Conservation (phyloP, 2,797 vertebrate species). For the Onychomys arenicola region DNA sequence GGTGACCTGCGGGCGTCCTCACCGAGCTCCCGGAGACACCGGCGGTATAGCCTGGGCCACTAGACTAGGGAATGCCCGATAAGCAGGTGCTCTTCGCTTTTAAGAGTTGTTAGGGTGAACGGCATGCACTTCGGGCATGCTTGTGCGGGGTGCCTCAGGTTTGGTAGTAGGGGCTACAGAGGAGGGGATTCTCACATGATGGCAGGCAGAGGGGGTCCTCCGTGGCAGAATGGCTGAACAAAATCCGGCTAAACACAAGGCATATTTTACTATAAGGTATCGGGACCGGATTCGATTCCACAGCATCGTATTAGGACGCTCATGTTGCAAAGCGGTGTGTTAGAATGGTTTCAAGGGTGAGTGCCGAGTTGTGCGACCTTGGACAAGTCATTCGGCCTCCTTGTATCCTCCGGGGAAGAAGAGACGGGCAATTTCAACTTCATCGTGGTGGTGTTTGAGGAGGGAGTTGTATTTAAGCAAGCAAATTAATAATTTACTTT, state of each 20-base stretch:
- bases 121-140: neutral
- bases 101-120: neutral
- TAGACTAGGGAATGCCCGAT: neutral
- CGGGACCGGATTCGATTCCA: no score
- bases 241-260: neutral
- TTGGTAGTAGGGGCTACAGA: neutral
- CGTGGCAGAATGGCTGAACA: neutral
- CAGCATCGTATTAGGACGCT: neutral
- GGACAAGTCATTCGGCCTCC: neutral
- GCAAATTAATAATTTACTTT: neutral
- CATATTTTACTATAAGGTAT: neutral
- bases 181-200: neutral
- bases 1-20: neutral
- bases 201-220: neutral
- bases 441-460: neutral
- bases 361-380: neutral
- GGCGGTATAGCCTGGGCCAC: neutral
- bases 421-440: neutral
- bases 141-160: neutral
- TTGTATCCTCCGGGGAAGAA: neutral
- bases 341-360: neutral
- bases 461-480: neutral
- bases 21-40: neutral
- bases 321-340: neutral
- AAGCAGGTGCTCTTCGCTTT: neutral